Evolutionary conservation across 2,888 invertebrate genomes (phyloP).

Genomic region (Macrosoma leucophasiata): DNA sequence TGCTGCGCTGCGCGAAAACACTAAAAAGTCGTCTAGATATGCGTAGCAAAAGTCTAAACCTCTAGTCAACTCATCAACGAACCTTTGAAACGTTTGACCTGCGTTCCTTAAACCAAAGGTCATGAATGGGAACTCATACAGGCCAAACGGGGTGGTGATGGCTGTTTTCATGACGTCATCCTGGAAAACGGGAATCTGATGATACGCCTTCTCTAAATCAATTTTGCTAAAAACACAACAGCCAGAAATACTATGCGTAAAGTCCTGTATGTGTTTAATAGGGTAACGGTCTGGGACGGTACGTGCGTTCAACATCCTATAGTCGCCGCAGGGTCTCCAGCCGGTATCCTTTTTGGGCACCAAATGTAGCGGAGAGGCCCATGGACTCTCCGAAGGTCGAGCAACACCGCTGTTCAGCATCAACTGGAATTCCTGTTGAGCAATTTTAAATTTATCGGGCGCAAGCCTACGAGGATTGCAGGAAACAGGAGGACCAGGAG

Average conservation of each 20-base stretch:
- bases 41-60: conserved; percentile 19
- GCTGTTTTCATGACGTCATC: conserved; percentile 11
- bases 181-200: conserved; percentile 6
- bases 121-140: conserved; percentile 35
- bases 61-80: conserved; percentile 29
- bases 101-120: conserved; percentile 45
- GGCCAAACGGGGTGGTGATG: conserved; percentile 27
- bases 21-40: conserved; percentile 36
- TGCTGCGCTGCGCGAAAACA: conserved; percentile 19
- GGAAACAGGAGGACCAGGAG: conserved; percentile 16
- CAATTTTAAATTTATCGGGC: conserved; percentile 14
- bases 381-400: conserved; percentile 17
- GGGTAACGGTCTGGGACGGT: conserved; percentile 36
- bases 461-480: conserved; percentile 11
- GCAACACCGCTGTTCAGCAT: conserved; percentile 16
- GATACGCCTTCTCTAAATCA: conserved; percentile 6
- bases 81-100: conserved; percentile 43
- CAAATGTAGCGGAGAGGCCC: conserved; percentile 32
- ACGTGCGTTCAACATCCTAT: conserved; percentile 32
- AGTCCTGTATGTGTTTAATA: conserved; percentile 23
- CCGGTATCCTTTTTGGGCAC: conserved; percentile 34
- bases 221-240: conserved; percentile 18
- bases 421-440: conserved; percentile 5
- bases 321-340: conserved; percentile 43
- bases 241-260: too few relatives aligned